Evolutionary conservation across 2,797 vertebrate species (phyloP).

Genomic region (Gambelia wislizenii): DNA sequence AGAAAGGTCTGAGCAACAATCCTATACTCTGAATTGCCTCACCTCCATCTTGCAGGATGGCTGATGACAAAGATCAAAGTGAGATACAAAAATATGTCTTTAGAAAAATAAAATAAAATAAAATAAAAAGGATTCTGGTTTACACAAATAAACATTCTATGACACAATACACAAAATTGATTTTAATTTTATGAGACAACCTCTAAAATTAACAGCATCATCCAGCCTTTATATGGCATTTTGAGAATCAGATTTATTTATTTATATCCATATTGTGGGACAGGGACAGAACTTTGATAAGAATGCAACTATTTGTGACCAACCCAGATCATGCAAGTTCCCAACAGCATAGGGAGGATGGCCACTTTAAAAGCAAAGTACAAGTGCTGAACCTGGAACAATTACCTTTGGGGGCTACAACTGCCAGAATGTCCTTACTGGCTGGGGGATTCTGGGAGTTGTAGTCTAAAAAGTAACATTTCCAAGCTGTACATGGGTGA

Average conservation of each 20-base stretch:
- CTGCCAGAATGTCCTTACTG: no score
- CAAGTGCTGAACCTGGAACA: no score
- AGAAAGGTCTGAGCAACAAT: slow-evolving; percentile 6
- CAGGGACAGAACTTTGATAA: background rate
- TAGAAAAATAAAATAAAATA: background rate
- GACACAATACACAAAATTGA: slow-evolving; percentile 22
- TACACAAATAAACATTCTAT: slow-evolving; percentile 25
- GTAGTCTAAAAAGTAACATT: no score
- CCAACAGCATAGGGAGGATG: background rate
- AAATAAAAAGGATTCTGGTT: slow-evolving; percentile 33
- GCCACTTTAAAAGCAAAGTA: background rate
- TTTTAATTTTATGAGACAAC: background rate
- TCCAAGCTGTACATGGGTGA: no score
- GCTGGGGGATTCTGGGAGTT: no score
- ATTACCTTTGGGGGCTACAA: no score
- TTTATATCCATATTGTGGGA: background rate
- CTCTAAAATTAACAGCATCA: background rate
- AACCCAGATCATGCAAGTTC: background rate
- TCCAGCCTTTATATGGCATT: background rate
- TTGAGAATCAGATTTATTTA: background rate
- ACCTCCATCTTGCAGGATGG: background rate
- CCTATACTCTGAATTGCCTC: slow-evolving; percentile 6
- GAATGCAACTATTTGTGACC: background rate
- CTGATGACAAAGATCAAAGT: background rate
- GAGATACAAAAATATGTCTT: background rate